A percentile compares a stretch with the other conserved stretches of the same genome.
phyloP scores from a whole-genome alignment of 2,797 vertebrate genomes.

The Peromyscus eremicus region DNA sequence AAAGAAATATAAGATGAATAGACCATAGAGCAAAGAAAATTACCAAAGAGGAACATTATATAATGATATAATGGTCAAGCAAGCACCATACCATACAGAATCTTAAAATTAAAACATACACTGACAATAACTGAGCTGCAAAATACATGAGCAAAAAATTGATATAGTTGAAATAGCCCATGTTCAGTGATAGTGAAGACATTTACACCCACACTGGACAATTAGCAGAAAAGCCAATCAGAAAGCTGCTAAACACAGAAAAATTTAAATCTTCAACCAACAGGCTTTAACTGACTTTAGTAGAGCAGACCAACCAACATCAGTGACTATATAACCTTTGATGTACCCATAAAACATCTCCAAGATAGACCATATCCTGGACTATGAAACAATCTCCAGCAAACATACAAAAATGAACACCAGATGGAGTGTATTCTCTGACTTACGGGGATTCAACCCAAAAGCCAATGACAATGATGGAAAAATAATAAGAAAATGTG shows the following conservation, averaged over 20 bases:
- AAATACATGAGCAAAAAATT: background rate
- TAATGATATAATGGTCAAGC: background rate
- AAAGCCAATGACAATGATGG: background rate
- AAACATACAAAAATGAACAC: conserved; percentile 2
- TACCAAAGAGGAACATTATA: background rate
- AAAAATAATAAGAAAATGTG: conserved; percentile 12
- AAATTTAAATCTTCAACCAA: background rate
- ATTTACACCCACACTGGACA: background rate
- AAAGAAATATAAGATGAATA: conserved; percentile 11
- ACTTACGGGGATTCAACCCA: background rate
- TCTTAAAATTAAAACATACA: conserved; percentile 8
- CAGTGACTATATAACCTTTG: background rate
- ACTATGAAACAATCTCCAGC: background rate
- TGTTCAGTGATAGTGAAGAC: background rate
- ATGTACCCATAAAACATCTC: background rate
- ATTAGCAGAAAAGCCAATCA: background rate
- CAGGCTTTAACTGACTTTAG: background rate
- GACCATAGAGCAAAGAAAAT: conserved; percentile 37
- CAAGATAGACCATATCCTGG: background rate
- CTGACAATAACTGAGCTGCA: background rate
- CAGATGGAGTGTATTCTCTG: background rate
- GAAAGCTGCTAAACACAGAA: background rate
- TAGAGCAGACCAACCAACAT: background rate
- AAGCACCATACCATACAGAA: background rate
- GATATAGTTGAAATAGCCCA: background rate